Conservation (phyloP, 2,888 invertebrate genomes). For the Atethmia centrago region DNA sequence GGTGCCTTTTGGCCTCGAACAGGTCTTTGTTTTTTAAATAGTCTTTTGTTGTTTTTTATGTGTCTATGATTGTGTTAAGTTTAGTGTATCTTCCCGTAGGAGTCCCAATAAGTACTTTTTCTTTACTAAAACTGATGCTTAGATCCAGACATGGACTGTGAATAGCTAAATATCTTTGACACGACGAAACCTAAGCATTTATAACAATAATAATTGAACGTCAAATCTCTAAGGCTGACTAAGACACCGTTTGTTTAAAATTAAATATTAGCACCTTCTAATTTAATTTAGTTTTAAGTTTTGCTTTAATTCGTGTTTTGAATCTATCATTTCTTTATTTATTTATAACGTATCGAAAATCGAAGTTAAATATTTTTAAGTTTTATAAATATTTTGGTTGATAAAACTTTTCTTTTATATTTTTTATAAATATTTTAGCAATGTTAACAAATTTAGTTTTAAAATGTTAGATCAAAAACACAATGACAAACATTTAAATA, state of each 20-base stretch:
- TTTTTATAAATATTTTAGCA: conserved; percentile 33
- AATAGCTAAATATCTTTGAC: too few relatives aligned
- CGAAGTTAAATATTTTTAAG: neutral
- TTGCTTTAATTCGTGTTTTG: conserved; percentile 27
- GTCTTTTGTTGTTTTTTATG: too few relatives aligned
- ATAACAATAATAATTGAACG: conserved; percentile 56
- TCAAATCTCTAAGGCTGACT: conserved; percentile 49
- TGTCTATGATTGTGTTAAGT: too few relatives aligned
- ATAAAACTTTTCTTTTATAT: neutral
- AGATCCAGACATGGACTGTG: too few relatives aligned
- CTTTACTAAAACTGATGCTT: too few relatives aligned
- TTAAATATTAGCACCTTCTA: conserved; percentile 65
- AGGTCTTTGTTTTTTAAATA: too few relatives aligned
- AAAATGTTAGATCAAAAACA: conserved; percentile 52
- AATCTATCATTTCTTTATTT: conserved; percentile 21
- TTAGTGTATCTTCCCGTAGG: too few relatives aligned
- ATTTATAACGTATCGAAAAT: neutral
- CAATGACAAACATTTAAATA: conserved; percentile 37
- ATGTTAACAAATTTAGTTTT: conserved; percentile 9
- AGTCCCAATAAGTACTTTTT: too few relatives aligned
- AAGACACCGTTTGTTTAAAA: conserved; percentile 62
- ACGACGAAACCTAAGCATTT: conserved; percentile 27
- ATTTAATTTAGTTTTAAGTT: conserved; percentile 41
- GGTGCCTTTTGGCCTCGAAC: too few relatives aligned
- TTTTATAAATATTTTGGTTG: neutral